Evolutionary conservation across 2,888 invertebrate genomes (phyloP), one percentile per base, ranked within the genome.

Genomic region (Ennomos erosarius): DNA sequence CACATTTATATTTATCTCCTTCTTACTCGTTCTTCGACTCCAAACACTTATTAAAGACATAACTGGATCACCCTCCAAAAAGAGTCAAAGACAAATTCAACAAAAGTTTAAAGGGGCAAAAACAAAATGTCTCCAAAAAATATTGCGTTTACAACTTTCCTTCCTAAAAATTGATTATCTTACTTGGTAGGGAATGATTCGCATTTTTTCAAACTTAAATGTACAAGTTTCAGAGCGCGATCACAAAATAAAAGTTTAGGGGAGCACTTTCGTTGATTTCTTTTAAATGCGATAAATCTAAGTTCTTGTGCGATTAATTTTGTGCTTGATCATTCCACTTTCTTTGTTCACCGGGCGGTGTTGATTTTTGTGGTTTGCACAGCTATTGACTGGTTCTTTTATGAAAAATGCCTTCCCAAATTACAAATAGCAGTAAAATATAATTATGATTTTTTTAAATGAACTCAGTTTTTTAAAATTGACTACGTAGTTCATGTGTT

Each of bases 151-250:
- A 70, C 76, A 82, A 85, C 81, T 85, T 87, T 84, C 74, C 75
- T 81, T 80, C 72, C 85, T 81, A 85, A 84, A 87, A 88, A 90
- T 88, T 88, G 88, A 89, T 87, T 87, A 81, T 77, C 78, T 78
- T 78, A 81, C 80, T 81, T 78, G 70, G 81, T 81, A 77, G 69
- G 51, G 81, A 86, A 81, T 85, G 87, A 89, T 85, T 86, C 85
- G 79, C 82, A 81, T 86, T 87, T 85, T 88, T 86, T 78, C 79
- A 78, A 83, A 84, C 84, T 81, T 84, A 85, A 88, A 90, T 90
- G 88, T 85, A 88, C 82, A 90, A 90, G 89, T 90, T 90, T 86
- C 73, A 71, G 71, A 78, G 77, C 79, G 80, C 79, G 83, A 86
- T 87, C 84, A 81, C 82, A 83, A 87, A 88, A 88, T 84, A 84